Percentiles rank a stretch among this genome's conserved stretches.
Evolutionary conservation across 2,888 invertebrate genomes (phyloP).

Genomic region (Hoplodrina blanda): DNA sequence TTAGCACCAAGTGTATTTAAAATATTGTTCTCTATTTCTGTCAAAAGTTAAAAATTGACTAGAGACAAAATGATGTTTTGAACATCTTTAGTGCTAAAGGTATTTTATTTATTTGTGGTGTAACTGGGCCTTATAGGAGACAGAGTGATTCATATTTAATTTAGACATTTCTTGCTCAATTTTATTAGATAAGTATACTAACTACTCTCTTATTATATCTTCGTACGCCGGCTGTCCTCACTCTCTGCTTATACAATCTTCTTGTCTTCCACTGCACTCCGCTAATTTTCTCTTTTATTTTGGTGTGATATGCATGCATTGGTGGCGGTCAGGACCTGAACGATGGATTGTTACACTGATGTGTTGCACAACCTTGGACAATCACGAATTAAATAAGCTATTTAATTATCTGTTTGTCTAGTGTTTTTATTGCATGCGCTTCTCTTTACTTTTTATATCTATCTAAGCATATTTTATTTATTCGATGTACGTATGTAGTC

Average conservation of each 20-base stretch:
- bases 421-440: slow-evolving; percentile 63
- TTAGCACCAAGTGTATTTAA: background rate
- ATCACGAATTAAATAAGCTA: slow-evolving; percentile 62
- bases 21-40: background rate
- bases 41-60: background rate
- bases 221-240: slow-evolving; percentile 29
- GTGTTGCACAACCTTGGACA: slow-evolving; percentile 69
- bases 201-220: slow-evolving; percentile 1
- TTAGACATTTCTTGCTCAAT: slow-evolving; percentile 44
- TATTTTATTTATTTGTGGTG: background rate
- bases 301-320: slow-evolving; percentile 88
- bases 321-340: slow-evolving; percentile 88
- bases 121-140: background rate
- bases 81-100: slow-evolving; percentile 10
- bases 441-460: slow-evolving; percentile 32
- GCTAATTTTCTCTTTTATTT: slow-evolving; percentile 83
- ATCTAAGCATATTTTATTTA: slow-evolving; percentile 42
- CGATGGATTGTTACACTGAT: slow-evolving; percentile 88
- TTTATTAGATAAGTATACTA: slow-evolving; percentile 26
- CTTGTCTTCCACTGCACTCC: slow-evolving; percentile 72
- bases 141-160: background rate
- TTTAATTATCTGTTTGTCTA: slow-evolving; percentile 63
- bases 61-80: background rate
- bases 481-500: slow-evolving; percentile 31
- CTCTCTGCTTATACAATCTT: slow-evolving; percentile 48